phyloP scores from a whole-genome alignment of 2,113 vertebrate species.

The Pyrgilauda ruficollis region DNA sequence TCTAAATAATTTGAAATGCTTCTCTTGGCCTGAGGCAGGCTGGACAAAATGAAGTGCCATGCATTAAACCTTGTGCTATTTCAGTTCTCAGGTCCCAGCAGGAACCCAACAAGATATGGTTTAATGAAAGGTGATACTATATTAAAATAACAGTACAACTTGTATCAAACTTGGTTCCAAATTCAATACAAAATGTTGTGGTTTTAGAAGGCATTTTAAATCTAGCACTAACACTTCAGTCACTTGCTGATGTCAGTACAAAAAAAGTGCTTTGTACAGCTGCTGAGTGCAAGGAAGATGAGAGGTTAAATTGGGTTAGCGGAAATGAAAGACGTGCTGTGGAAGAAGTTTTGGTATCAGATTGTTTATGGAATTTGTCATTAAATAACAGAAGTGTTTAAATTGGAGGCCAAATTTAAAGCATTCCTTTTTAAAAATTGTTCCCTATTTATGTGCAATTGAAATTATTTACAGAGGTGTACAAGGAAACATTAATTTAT shows the following conservation, averaged over 20 bases:
- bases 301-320: conserved; percentile 47
- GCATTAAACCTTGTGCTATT: conserved; percentile 41
- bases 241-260: conserved; percentile 33
- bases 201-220: conserved; percentile 28
- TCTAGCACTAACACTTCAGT: conserved; percentile 20
- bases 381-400: conserved; percentile 65
- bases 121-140: conserved; percentile 47
- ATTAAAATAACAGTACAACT: conserved; percentile 56
- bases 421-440: conserved; percentile 27
- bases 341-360: conserved; percentile 63
- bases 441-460: conserved; percentile 39
- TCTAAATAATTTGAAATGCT: conserved; percentile 64
- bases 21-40: conserved; percentile 48
- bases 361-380: conserved; percentile 66
- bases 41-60: conserved; percentile 51
- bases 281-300: conserved; percentile 45
- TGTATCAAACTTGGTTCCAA: conserved; percentile 48
- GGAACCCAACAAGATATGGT: conserved; percentile 13
- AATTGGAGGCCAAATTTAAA: conserved; percentile 41
- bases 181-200: neutral
- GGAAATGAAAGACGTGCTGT: conserved; percentile 7
- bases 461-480: conserved; percentile 56
- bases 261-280: conserved; percentile 36
- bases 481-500: conserved; percentile 32
- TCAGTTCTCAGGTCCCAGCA: conserved; percentile 38